Conservation (phyloP, 35 echinoderm and acorn worm species). For the Ptychodera flava region DNA sequence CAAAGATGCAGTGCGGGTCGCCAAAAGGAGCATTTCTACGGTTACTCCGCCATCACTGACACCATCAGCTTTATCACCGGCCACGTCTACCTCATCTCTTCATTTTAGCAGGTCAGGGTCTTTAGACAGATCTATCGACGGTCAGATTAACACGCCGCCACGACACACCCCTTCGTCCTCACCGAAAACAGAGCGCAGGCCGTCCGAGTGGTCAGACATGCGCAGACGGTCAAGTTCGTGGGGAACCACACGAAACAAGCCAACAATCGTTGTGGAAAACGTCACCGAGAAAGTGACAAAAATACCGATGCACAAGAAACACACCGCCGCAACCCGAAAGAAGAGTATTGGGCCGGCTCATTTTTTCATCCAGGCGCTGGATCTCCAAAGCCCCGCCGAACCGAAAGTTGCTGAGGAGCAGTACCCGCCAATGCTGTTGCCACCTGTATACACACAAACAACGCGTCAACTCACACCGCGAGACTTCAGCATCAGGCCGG, state of each 20-base stretch:
- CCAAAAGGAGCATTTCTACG: neutral
- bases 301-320: neutral
- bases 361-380: neutral
- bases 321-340: neutral
- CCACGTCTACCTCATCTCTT: no score
- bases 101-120: no score
- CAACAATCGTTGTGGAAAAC: neutral
- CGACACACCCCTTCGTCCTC: neutral
- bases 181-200: neutral
- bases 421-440: no score
- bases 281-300: neutral
- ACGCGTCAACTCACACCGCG: neutral
- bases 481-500: neutral
- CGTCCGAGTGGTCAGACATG: neutral
- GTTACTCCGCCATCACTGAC: neutral
- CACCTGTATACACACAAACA: neutral
- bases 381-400: neutral
- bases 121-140: neutral
- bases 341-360: neutral
- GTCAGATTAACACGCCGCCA: neutral
- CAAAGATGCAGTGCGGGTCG: neutral
- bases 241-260: neutral
- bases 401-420: no score
- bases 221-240: neutral
- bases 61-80: neutral